Base-by-base conservation (phyloP, 2,113 vertebrate genomes). In the Lophotis ruficrista region DNA sequence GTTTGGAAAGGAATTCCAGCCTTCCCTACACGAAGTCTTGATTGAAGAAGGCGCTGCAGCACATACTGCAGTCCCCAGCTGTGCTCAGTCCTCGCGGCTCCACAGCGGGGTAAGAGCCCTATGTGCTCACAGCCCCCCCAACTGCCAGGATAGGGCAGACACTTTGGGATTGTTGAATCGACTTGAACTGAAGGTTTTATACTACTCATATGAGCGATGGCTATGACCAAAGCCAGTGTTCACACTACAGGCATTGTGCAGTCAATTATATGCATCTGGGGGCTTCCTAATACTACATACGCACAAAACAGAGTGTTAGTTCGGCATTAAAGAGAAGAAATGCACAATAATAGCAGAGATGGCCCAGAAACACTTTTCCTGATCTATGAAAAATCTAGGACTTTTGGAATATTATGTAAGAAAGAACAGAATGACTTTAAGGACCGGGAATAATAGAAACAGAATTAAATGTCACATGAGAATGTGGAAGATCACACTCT, bases 41-140 rank as follows among this genome's bases (percentile, higher is more conserved):
- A 66, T 77, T 83, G 68, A 20, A 48, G 73, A 77, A 4, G 43
- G 19, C 0, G 6, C 50, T 73, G 41, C 66, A 68, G 47, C 48
- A 43, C 28, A 4, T 0, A 1, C n/a, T 19, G 73, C 35, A 61
- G 43, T 18, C 20, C n/a, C 23, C 50, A 83, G 70, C 15, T 12
- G 3, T 10, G 22, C 37, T 37, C 10, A n/a, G 57, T 18, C 9
- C 27, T 56, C 1, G 3, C 22, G 41, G 57, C 19, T 92, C 18
- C 1, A 0, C 3, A 6, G 2, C 0, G 12, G 43, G 31, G 4
- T 24, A 12, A 41, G 27, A 22, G 2, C 7, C 20, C 14, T 0
- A 0, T 2, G 8, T 38, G 16, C 54, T 71, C 38, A 37, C 35
- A 11, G 9, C 4, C 19, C 17, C 30, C 22, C 18, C 12, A 5